Percentiles rank a stretch among this genome's conserved stretches.
phyloP scores from a whole-genome alignment of 2,113 vertebrate genomes.

The Tragelaphus scriptus region DNA sequence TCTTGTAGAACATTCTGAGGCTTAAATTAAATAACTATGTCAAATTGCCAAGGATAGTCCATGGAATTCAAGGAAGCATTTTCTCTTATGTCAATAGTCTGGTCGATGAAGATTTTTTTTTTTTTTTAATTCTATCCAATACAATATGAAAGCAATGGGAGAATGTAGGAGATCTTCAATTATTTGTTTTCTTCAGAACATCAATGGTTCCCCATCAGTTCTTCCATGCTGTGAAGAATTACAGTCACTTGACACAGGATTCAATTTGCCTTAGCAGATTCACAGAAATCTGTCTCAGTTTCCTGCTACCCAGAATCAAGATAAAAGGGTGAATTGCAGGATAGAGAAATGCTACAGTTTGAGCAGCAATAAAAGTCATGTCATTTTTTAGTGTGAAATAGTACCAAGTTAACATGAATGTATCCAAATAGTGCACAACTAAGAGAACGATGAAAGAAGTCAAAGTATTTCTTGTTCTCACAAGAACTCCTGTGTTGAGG shows the following conservation, averaged over 20 bases:
- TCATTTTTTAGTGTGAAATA: background rate
- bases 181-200: background rate
- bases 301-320: background rate
- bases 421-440: background rate
- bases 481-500: background rate
- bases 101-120: background rate
- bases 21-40: background rate
- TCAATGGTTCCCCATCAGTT: background rate
- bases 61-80: background rate
- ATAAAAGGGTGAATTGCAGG: background rate
- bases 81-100: background rate
- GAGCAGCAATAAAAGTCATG: background rate
- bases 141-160: background rate
- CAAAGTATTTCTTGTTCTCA: background rate
- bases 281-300: background rate
- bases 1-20: background rate
- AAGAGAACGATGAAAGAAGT: background rate
- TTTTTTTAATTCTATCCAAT: background rate
- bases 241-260: background rate
- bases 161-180: rapidly evolving
- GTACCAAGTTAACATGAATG: background rate
- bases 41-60: background rate
- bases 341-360: background rate
- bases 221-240: background rate
- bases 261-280: background rate